phyloP scores from a whole-genome alignment of 2,888 invertebrate species.

The Globia sparganii region DNA sequence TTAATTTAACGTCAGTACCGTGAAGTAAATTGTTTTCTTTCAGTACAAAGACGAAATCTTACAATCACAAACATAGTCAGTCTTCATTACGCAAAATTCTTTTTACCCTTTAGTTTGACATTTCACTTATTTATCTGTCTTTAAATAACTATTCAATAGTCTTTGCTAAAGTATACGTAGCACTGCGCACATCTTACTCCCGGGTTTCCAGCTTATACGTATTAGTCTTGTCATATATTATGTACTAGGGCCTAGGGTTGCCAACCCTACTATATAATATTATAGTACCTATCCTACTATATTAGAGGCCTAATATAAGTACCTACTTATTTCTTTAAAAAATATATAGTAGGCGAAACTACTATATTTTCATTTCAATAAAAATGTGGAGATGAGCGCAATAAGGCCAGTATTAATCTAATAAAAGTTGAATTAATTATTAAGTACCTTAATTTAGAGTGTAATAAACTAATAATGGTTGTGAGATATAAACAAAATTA shows the following conservation, averaged over 20 bases:
- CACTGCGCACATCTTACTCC: neutral
- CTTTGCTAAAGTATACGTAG: neutral
- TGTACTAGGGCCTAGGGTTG: neutral
- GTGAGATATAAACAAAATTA: too few species aligned
- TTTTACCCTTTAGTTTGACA: constrained; percentile 2
- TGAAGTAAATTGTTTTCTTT: constrained; percentile 1
- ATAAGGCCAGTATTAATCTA: too few species aligned
- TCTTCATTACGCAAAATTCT: constrained; percentile 36
- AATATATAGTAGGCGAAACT: too few species aligned
- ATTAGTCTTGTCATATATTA: neutral
- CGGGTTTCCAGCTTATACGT: neutral
- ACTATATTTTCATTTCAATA: too few species aligned
- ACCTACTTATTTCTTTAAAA: too few species aligned
- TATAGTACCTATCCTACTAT: too few species aligned
- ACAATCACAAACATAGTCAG: constrained; percentile 45
- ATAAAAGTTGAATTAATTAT: too few species aligned
- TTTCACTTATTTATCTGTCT: constrained; percentile 7
- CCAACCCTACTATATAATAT: too few species aligned
- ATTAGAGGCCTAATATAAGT: too few species aligned
- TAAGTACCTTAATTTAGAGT: too few species aligned
- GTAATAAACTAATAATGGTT: too few species aligned
- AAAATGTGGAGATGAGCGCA: too few species aligned
- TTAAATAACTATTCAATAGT: constrained; percentile 8
- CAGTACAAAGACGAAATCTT: constrained; percentile 24
- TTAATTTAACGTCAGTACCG: constrained; percentile 35